Evolutionary conservation across 2,888 invertebrate genomes (phyloP).

Genomic region (Papilio elwesi): DNA sequence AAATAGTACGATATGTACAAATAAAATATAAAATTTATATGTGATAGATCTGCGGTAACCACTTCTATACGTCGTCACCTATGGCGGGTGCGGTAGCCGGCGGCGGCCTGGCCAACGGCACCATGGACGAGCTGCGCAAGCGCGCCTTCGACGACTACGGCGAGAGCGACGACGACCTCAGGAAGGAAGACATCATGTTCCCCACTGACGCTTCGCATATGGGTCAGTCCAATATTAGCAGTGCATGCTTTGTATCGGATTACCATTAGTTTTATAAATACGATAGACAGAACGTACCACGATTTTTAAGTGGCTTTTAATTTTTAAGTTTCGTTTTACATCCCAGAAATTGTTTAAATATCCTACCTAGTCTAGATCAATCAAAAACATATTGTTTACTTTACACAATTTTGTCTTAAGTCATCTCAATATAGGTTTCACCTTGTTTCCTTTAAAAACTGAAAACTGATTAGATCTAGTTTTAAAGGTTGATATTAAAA

Average conservation of each 20-base stretch:
- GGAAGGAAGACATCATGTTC: slow-evolving; percentile 93
- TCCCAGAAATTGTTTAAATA: too few species aligned
- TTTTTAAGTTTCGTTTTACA: too few species aligned
- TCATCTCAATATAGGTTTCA: too few species aligned
- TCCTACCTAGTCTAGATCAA: too few species aligned
- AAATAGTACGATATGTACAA: too few species aligned
- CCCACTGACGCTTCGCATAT: slow-evolving; percentile 86
- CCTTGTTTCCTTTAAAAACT: too few species aligned
- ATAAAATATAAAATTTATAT: background rate
- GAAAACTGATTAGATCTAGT: too few species aligned
- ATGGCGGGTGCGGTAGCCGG: slow-evolving; percentile 73
- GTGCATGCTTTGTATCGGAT: too few species aligned
- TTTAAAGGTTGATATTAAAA: too few species aligned
- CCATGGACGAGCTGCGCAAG: slow-evolving; percentile 84
- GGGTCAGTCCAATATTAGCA: slow-evolving; percentile 69
- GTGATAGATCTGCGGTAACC: slow-evolving; percentile 68
- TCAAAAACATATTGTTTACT: too few species aligned
- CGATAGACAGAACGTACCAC: background rate
- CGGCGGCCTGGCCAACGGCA: slow-evolving; percentile 86
- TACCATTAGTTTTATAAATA: too few species aligned
- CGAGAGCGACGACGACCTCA: slow-evolving; percentile 95
- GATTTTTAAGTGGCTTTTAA: background rate
- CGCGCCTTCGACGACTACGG: slow-evolving; percentile 90
- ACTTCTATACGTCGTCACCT: slow-evolving; percentile 79
- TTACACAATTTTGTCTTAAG: too few species aligned